These are phyloP conservation scores for Monochamus alternatus DNA, from an alignment of 2,888 invertebrate genomes.

Conservation along the genomic window DNA sequence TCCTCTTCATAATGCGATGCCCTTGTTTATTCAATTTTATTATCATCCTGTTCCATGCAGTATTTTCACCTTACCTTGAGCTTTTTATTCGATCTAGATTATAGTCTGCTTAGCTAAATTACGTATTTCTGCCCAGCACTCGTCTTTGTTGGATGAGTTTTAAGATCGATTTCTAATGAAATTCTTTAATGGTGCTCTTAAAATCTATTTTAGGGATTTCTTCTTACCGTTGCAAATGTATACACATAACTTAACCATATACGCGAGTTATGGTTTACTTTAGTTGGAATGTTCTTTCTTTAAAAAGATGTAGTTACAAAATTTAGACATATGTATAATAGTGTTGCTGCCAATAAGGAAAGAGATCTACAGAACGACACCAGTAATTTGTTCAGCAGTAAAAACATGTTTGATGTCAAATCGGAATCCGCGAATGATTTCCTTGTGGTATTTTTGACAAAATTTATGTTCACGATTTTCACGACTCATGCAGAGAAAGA, in stretches of 20 bases:
- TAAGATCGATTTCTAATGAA: constrained; percentile 21
- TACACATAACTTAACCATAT: constrained; percentile 3
- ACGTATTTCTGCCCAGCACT: neutral
- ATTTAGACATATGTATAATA: constrained; percentile 2
- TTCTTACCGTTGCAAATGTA: constrained; percentile 3
- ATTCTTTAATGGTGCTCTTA: constrained; percentile 6
- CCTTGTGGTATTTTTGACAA: neutral
- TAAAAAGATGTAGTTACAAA: neutral
- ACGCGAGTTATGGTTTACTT: constrained; percentile 9
- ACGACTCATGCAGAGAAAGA: neutral
- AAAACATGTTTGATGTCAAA: too few species aligned
- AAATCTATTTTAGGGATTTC: constrained; percentile 11
- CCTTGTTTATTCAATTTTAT: constrained; percentile 23
- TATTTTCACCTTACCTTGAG: constrained; percentile 26
- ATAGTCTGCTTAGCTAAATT: neutral
- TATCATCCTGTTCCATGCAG: constrained; percentile 1
- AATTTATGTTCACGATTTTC: neutral
- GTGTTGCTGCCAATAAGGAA: neutral
- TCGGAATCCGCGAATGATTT: too few species aligned
- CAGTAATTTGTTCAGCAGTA: neutral
- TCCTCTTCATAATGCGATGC: constrained; percentile 2
- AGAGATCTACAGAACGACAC: neutral
- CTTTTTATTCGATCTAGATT: constrained; percentile 20
- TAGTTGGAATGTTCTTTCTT: neutral
- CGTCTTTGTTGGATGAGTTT: neutral